These are phyloP conservation scores for Drepanosiphum platanoidis DNA, from an alignment of 2,888 invertebrate genomes.

Conservation along the genomic window DNA sequence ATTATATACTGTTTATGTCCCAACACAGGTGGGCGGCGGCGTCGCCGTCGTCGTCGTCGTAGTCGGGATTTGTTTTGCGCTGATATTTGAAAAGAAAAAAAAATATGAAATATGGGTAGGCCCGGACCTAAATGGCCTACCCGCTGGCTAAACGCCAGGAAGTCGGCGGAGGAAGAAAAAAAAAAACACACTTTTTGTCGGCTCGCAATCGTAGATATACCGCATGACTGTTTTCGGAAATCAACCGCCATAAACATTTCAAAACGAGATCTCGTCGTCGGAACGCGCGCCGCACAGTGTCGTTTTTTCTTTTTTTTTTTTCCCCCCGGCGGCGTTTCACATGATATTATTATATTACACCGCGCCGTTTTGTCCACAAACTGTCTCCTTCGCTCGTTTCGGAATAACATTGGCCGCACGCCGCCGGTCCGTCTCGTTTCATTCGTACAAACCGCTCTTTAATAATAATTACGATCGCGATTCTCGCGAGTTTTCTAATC, in stretches of 20 bases:
- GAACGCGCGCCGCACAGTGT: too few species aligned
- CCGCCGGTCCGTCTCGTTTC: neutral
- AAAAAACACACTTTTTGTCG: neutral
- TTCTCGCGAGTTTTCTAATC: too few species aligned
- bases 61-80: neutral
- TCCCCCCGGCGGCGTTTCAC: neutral
- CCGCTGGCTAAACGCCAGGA: constrained; percentile 1
- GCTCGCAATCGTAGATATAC: neutral
- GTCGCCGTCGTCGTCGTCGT: neutral
- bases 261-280: neutral
- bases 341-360: too few species aligned
- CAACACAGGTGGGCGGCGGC: neutral
- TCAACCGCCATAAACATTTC: neutral
- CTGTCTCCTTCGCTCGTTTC: neutral
- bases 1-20: neutral
- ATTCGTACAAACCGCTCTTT: neutral
- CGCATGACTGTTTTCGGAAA: neutral
- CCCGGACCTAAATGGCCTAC: neutral
- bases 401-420: neutral
- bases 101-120: neutral
- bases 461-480: neutral
- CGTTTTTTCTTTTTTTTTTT: too few species aligned
- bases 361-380: neutral
- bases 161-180: neutral
- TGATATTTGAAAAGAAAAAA: neutral